Evolutionary conservation across 2,888 invertebrate genomes (phyloP).

Genomic region (Platerodrilus igneus): DNA sequence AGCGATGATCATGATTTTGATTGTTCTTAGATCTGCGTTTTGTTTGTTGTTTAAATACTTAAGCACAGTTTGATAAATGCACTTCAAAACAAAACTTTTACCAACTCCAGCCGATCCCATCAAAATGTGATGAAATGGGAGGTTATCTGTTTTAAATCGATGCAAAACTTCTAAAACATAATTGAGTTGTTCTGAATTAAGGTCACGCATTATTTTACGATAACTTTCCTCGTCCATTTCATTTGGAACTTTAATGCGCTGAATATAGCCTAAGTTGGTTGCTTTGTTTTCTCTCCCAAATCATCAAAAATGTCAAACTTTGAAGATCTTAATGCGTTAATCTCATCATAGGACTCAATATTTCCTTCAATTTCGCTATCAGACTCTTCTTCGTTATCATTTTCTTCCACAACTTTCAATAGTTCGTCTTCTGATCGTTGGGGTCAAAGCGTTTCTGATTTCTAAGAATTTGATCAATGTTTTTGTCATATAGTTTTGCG

Average conservation of each 20-base stretch:
- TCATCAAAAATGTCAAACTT: background rate
- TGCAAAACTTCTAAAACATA: background rate
- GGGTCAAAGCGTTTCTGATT: background rate
- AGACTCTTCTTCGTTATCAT: background rate
- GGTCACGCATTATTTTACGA: background rate
- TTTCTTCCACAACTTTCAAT: background rate
- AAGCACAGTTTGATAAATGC: constrained; percentile 1
- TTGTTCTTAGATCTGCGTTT: background rate
- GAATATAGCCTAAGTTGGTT: too few relatives aligned
- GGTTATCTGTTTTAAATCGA: background rate
- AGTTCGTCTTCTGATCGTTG: too few relatives aligned
- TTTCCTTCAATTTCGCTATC: too few relatives aligned
- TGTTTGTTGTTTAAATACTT: background rate
- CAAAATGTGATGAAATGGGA: background rate
- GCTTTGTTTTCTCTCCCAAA: too few relatives aligned
- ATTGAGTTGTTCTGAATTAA: background rate
- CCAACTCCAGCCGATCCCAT: constrained; percentile 3
- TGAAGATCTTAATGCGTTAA: background rate
- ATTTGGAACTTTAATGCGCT: background rate
- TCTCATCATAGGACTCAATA: too few relatives aligned
- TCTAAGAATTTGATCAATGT: background rate
- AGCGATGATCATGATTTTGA: background rate
- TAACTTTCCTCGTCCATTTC: background rate
- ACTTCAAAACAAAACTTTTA: constrained; percentile 2
- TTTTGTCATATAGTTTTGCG: background rate